phyloP scores from a whole-genome alignment of 2,113 vertebrate species.

The Istiophorus platypterus region DNA sequence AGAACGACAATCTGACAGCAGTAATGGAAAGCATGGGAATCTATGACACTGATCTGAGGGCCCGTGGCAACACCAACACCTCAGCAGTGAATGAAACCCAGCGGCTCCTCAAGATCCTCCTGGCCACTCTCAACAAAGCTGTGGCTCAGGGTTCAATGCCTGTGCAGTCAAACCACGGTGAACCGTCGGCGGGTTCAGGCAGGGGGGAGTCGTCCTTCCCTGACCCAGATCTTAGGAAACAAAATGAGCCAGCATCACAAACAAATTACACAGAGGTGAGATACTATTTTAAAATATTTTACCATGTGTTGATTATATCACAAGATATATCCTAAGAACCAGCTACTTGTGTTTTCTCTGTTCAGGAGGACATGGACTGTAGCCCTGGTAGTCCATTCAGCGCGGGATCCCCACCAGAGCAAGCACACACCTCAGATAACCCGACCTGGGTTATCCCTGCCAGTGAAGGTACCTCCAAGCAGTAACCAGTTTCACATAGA shows the following conservation, averaged over 20 bases:
- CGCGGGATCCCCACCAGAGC: conserved; percentile 83
- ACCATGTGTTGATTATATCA: neutral
- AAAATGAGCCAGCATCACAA: conserved; percentile 55
- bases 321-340: no score
- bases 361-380: conserved; percentile 88
- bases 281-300: conserved; percentile 8
- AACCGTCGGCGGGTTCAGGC: conserved; percentile 46
- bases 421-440: conserved; percentile 69
- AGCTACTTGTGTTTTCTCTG: conserved; percentile 9
- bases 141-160: conserved; percentile 71
- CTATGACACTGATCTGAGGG: conserved; percentile 87
- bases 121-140: conserved; percentile 83
- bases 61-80: conserved; percentile 59
- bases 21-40: conserved; percentile 86
- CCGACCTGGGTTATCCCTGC: conserved; percentile 68
- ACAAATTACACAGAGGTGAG: conserved; percentile 80
- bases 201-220: conserved; percentile 28
- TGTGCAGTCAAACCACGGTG: conserved; percentile 50
- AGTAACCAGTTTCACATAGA: neutral
- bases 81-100: conserved; percentile 77
- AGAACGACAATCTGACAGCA: conserved; percentile 81
- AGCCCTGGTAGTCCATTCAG: conserved; percentile 85
- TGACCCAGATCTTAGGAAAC: conserved; percentile 54
- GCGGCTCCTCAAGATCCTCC: conserved; percentile 82
- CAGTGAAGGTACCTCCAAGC: conserved; percentile 65